Percentiles rank a stretch among this genome's conserved stretches.
phyloP scores from a whole-genome alignment of 2,797 vertebrate genomes.

The Gymnothorax javanicus region DNA sequence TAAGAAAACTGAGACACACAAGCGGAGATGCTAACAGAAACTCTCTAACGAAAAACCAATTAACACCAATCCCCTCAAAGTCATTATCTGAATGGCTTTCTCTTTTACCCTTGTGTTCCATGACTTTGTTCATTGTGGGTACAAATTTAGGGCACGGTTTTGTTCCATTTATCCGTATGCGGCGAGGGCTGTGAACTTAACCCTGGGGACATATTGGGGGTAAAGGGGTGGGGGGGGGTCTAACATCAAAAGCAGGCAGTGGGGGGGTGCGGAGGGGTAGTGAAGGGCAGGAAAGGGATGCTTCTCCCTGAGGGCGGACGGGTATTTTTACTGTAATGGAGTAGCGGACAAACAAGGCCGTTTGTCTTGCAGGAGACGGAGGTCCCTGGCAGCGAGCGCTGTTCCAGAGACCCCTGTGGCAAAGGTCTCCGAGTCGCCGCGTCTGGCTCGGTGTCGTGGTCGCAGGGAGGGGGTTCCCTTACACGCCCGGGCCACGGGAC shows the following conservation, averaged over 20 bases:
- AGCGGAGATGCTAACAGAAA: background rate
- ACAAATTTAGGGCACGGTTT: background rate
- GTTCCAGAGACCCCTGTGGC: slow-evolving; percentile 50
- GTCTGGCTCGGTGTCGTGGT: slow-evolving; percentile 61
- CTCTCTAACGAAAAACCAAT: background rate
- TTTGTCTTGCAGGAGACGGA: slow-evolving; percentile 32
- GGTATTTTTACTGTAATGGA: slow-evolving; percentile 20
- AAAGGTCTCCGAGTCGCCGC: slow-evolving; percentile 58
- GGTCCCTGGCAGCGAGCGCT: slow-evolving; percentile 48
- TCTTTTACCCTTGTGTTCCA: background rate
- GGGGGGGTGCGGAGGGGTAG: background rate
- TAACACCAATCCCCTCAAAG: background rate
- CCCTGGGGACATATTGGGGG: background rate
- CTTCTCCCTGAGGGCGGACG: too few relatives aligned
- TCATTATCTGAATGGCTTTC: background rate
- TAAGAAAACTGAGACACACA: background rate
- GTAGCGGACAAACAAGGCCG: slow-evolving; percentile 17
- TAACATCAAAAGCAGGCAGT: background rate
- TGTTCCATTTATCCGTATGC: background rate
- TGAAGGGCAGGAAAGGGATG: too few relatives aligned
- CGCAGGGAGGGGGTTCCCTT: slow-evolving; percentile 63
- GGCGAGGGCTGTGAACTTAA: slow-evolving; percentile 22
- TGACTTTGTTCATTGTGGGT: background rate
- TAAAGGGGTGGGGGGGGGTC: background rate
- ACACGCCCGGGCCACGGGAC: slow-evolving; percentile 55